Evolutionary conservation across 2,888 invertebrate species (phyloP), one percentile per base, ranked within the genome.

Genomic region (Drosophila histrio): DNA sequence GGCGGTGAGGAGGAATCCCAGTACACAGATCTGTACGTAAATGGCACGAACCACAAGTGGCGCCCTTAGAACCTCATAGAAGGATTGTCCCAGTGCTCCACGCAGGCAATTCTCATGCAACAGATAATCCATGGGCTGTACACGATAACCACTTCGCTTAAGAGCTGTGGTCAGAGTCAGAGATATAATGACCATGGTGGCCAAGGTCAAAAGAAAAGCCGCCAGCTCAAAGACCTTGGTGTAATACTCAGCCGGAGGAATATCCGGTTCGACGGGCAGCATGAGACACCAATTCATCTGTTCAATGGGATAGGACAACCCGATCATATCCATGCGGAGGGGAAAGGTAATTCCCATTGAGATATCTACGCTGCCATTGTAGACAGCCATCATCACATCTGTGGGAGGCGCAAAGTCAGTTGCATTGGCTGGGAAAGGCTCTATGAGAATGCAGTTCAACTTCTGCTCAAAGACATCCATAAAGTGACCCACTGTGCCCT

Each of bases 1-100:
- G 3, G 88, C 88, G 4, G 90, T 90, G 3, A 91, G 69, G 3
- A 90, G 62, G 11, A 91, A 79, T 1, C 91, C 91, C 32, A 90
- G 21, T 0, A 88, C 26, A 47, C 88, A 90, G 6, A 91, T 90
- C 53, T 89, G 66, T 2, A 90, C 34, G 32, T 90, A 91, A 8
- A 87, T 87, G 26, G 74, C 81, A 1, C 86, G 78, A 3, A 91
- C 71, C 0, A 77, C 58, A 1, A 64, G 3, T 0, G 91, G 83
- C 0, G 90, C 82, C 2, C 67, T 47, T 0, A 61, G 39, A 0
- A 90, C 71, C 65, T 89, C 88, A 0, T 68, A 56, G 21, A 90
- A 90, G 0, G 91, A 71, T 17, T 90, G 91, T 0, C 90, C 89
- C 36, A 91, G 38, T 1, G 82, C 78, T 3, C 91, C 90, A 3